Evolutionary conservation across 2,797 vertebrate species (phyloP).

Genomic region (Acipenser transmontanus): DNA sequence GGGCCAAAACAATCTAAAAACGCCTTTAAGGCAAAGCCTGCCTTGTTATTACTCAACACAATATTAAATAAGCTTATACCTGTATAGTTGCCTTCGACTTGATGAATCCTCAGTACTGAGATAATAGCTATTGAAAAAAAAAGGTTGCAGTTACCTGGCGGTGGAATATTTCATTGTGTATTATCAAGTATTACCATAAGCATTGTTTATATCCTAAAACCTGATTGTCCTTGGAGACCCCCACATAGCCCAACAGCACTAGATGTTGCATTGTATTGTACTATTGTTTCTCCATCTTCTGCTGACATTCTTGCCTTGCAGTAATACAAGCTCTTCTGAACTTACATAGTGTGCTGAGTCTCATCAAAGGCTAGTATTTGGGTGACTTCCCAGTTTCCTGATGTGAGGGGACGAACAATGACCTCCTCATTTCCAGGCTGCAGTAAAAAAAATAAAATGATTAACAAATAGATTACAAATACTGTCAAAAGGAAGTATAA

Average conservation of each 20-base stretch:
- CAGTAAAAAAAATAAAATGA: constrained; percentile 3
- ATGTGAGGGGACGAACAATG: constrained; percentile 52
- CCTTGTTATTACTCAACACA: too few species aligned
- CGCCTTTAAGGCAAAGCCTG: too few species aligned
- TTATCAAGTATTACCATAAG: too few species aligned
- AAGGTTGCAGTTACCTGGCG: too few species aligned
- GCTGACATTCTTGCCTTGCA: too few species aligned
- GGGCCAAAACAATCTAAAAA: too few species aligned
- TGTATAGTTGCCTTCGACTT: constrained; percentile 52
- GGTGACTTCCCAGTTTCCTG: constrained; percentile 62
- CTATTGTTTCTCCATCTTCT: too few species aligned
- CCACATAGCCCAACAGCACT: too few species aligned
- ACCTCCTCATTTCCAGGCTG: constrained; percentile 41
- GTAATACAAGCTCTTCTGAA: neutral
- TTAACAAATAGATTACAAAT: neutral
- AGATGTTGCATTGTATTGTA: too few species aligned
- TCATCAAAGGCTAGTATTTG: constrained; percentile 49
- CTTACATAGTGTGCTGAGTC: constrained; percentile 43
- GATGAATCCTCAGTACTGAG: constrained; percentile 52
- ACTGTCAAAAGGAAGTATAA: neutral
- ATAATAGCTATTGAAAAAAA: constrained; percentile 48
- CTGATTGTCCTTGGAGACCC: too few species aligned
- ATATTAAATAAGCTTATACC: constrained; percentile 30
- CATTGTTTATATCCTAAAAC: too few species aligned
- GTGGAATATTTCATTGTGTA: too few species aligned